phyloP scores from a whole-genome alignment of 2,113 vertebrate genomes.

The Saguinus midas region DNA sequence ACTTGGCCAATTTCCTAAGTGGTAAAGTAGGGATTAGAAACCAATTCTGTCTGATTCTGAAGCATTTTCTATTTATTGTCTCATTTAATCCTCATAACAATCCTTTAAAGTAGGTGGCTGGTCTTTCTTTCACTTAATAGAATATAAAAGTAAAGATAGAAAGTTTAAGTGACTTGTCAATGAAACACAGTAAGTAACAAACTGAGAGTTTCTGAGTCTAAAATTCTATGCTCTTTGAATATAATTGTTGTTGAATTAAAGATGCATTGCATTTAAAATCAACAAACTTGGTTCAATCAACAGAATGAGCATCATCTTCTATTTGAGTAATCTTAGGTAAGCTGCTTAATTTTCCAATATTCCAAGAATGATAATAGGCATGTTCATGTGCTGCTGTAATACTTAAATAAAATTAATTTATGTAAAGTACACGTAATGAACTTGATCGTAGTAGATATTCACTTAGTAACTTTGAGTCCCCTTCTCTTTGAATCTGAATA shows the following conservation, averaged over 20 bases:
- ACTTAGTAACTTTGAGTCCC: background rate
- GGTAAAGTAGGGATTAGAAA: background rate
- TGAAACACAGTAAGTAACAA: slow-evolving; percentile 1
- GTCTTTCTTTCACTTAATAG: slow-evolving; percentile 28
- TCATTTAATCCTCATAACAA: slow-evolving; percentile 44
- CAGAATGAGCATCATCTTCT: background rate
- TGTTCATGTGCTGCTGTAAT: background rate
- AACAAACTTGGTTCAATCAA: background rate
- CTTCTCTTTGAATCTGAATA: background rate
- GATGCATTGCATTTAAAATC: background rate
- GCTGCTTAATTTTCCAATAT: background rate
- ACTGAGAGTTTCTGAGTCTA: background rate
- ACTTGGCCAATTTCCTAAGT: background rate
- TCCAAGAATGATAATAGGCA: background rate
- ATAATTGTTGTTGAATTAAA: background rate
- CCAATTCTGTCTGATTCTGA: slow-evolving; percentile 38
- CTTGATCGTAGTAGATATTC: background rate
- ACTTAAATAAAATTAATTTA: background rate
- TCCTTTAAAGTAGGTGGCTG: slow-evolving; percentile 42
- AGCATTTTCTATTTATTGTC: slow-evolving; percentile 41
- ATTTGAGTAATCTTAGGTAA: background rate
- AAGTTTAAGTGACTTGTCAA: slow-evolving; percentile 50
- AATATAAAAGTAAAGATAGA: slow-evolving; percentile 50
- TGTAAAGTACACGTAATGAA: background rate
- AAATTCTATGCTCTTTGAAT: slow-evolving; percentile 8